These are phyloP conservation scores for Centropus unirufus DNA, from an alignment of 2,113 vertebrate genomes.

Conservation along the genomic window DNA sequence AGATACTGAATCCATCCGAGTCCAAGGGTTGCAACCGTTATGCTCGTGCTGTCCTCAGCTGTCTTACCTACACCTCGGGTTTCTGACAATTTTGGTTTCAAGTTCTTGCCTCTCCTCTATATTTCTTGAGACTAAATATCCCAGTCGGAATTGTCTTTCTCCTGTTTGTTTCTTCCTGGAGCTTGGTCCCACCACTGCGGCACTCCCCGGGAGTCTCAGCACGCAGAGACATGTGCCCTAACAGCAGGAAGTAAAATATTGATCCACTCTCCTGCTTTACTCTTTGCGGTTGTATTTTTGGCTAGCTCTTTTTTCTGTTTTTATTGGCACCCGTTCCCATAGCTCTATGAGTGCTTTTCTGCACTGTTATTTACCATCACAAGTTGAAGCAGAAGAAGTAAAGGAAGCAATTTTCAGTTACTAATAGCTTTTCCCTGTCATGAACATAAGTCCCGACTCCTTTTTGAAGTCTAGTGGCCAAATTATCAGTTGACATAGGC, in stretches of 20 bases:
- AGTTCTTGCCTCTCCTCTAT: background rate
- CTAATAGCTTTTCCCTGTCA: background rate
- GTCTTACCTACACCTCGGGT: accelerated
- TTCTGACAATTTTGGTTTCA: background rate
- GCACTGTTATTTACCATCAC: background rate
- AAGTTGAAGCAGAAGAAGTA: background rate
- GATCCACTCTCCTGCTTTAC: too few relatives aligned
- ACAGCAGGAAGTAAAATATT: background rate
- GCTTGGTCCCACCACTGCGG: background rate
- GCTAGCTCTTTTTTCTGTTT: background rate
- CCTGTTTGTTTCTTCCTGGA: background rate
- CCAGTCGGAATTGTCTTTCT: background rate
- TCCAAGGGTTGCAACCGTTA: background rate
- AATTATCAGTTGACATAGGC: background rate
- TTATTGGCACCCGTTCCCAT: background rate
- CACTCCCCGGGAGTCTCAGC: background rate
- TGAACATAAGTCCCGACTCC: background rate
- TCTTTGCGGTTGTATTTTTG: background rate
- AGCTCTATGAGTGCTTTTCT: background rate
- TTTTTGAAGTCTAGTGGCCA: background rate
- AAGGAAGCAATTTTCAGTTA: constrained; percentile 18
- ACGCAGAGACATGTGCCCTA: accelerated
- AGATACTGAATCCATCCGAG: background rate
- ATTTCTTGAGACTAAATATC: background rate
- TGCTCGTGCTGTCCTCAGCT: background rate